Base-by-base conservation (phyloP, 1,140 invertebrate genomes). In the Tetragonula clypearis region DNA sequence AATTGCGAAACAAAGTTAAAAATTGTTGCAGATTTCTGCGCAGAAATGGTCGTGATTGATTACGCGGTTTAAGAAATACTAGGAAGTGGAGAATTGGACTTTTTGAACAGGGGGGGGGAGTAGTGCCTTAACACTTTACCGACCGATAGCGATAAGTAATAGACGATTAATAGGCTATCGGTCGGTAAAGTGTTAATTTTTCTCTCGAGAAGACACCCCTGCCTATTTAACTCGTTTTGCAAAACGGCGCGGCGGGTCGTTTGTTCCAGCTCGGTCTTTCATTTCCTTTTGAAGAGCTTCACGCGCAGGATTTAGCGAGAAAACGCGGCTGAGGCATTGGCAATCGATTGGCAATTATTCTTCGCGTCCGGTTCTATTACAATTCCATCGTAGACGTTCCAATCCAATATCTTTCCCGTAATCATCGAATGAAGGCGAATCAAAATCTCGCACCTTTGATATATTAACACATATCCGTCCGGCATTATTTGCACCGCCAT, bases 341-440 rank as follows among this genome's bases (percentile, higher is more conserved):
- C 72, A n/a, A 82, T 82, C 81, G 81, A 82, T 82, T 41, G 74
- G 62, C 49, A 82, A 82, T 82, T 77, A 76, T 82, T 82, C 60
- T 12, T 56, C 62, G 55, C 68, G n/a, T 84, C 82, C 66, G 35
- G 76, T 78, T 69, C 65, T 23, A 49, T 78, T 83, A 26, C 81
- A 21, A 21, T 41, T 23, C 73, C 21, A 77, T 41, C 73, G 49
- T 56, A 21, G 56, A 23, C 53, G 11, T n/a, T 26, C 0, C 15
- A 35, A 5, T 41, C 15, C n/a, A 58, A 19, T 35, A 9, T 60
- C 35, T 72, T 11, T 21, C 1, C 3, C 11, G 17, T 15, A 23
- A 56, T 30, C 21, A 21, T 35, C 0, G 23, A 49, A 49, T 17
- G 8, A 49, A 72, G 23, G 5, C 12, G 41, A n/a, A 49, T 23